Evolutionary conservation across 2,888 invertebrate genomes (phyloP).

Genomic region (Tolmerus cingulatus): DNA sequence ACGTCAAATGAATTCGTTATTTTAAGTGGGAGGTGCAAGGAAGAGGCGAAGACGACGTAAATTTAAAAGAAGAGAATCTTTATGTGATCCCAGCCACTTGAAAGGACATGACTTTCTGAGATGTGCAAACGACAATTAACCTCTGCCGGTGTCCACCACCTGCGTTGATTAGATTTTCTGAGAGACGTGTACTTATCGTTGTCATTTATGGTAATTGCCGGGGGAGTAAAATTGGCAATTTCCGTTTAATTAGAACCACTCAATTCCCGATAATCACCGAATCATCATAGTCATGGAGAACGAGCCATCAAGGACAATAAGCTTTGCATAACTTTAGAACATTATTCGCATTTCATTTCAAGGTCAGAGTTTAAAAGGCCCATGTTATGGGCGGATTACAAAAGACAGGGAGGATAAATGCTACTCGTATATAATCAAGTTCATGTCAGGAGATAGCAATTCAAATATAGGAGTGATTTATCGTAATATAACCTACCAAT

Average conservation of each 20-base stretch:
- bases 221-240: neutral
- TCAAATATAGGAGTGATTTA: too few species aligned
- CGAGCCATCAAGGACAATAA: neutral
- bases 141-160: neutral
- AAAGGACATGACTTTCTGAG: neutral
- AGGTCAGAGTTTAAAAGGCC: neutral
- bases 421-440: too few species aligned
- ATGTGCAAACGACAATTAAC: neutral
- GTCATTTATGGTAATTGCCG: neutral
- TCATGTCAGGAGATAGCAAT: too few species aligned
- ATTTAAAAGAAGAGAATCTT: neutral
- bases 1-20: neutral
- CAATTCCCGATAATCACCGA: neutral
- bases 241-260: neutral
- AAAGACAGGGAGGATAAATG: neutral
- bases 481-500: too few species aligned
- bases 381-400: neutral
- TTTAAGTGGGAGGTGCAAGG: neutral
- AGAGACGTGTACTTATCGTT: neutral
- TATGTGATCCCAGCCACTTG: neutral
- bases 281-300: neutral
- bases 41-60: neutral
- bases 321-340: neutral
- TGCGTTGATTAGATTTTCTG: neutral
- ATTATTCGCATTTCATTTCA: neutral